A percentile compares a stretch with the other conserved stretches of the same genome.
Conservation (phyloP, 2,888 invertebrate genomes). For the Drosophila pseudotakahashii region DNA sequence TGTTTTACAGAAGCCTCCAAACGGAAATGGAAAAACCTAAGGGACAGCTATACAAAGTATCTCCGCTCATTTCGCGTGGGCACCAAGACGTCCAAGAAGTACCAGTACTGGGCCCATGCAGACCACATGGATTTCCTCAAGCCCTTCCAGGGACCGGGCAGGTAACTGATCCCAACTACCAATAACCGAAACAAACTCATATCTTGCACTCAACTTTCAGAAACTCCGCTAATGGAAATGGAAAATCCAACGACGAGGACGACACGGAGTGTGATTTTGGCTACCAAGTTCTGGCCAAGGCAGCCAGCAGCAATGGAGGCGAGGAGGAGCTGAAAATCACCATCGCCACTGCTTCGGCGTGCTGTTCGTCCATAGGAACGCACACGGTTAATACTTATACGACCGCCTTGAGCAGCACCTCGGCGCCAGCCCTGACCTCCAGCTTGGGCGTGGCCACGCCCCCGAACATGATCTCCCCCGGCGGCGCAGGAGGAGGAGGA, state of each 20-base stretch:
- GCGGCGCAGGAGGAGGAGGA: constrained; percentile 7
- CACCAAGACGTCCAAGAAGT: constrained; percentile 84
- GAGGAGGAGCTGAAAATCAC: constrained; percentile 77
- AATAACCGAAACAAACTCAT: neutral
- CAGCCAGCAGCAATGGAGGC: constrained; percentile 65
- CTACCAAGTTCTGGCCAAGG: constrained; percentile 82
- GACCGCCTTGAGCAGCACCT: constrained; percentile 42
- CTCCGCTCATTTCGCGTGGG: constrained; percentile 84
- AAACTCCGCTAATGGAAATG: constrained; percentile 68
- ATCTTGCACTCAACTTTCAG: constrained; percentile 34
- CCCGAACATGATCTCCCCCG: constrained; percentile 64
- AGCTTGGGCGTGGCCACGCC: constrained; percentile 57
- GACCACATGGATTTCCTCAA: constrained; percentile 84
- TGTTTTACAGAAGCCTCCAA: constrained; percentile 81
- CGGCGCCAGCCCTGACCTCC: constrained; percentile 45
- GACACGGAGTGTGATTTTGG: constrained; percentile 82
- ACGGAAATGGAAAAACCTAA: constrained; percentile 84
- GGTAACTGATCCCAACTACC: constrained; percentile 58
- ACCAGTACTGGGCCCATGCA: constrained; percentile 84
- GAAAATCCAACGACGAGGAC: constrained; percentile 80
- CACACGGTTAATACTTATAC: constrained; percentile 62
- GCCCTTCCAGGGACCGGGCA: constrained; percentile 83
- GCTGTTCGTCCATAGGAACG: constrained; percentile 53
- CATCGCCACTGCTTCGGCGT: constrained; percentile 53
- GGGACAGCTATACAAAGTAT: constrained; percentile 84